Evolutionary conservation across 2,797 vertebrate genomes (phyloP), one percentile per base, ranked within the genome.

Genomic region (Pseudomugil gertrudae): DNA sequence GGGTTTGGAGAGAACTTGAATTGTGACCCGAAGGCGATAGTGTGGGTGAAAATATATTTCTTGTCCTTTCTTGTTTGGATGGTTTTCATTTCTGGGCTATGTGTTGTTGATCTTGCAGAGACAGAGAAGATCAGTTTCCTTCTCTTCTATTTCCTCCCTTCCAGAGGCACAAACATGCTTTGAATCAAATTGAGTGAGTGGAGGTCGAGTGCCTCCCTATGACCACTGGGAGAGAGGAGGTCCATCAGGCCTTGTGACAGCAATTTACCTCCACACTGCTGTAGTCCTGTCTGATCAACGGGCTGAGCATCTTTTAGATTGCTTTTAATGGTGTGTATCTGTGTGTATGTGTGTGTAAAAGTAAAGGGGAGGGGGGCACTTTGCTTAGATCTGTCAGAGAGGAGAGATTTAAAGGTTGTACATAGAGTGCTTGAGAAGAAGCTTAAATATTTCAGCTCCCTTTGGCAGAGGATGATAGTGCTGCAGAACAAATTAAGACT

Each of bases 271-370:
- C 84, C 79, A 62, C 67, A 30, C 63, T 79, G 72, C 45, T 56
- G 72, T 45, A 54, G 67, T 83, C 72, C 51, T 63, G 72, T 79
- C 82, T 84, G 84, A 92, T 92, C 90, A 91, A 83, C 88, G 19
- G 66, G 61, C 50, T 66, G 79, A 79, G 77, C 81, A 78, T 89
- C 84, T 83, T 90, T 51, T 80, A 87, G 84, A 91, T 90, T 80
- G 84, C 81, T 71, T 87, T 90, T 92, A 90, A 88, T 90, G 78
- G 84, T 24, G 45, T 0, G 17, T 30, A 6, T 30, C 6, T 30
- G 29, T 30, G 29, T 30, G 29, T 30, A 6, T 30, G 29, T 30
- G 29, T 6, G 13, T 11, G 33, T 10, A 11, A 3, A 35, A 35
- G 10, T 10, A 11, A 70, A 66, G 57, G 29, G 17, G n/a, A 30